These are phyloP conservation scores for Conus canariensis DNA, from an alignment of 2,888 invertebrate species.

Conservation along the genomic window DNA sequence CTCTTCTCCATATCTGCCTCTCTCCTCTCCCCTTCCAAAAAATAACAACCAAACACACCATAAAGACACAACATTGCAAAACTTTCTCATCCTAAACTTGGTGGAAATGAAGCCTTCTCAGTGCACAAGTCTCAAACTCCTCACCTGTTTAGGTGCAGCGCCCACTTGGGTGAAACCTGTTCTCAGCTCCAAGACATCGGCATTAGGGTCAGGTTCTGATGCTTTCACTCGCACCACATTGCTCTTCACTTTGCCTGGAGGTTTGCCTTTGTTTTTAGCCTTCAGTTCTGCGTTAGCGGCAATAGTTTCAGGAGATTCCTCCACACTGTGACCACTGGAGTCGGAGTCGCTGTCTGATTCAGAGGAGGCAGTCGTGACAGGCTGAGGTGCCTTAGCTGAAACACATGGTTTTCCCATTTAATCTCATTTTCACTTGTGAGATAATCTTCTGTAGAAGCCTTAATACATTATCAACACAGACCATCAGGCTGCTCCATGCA, in stretches of 20 bases:
- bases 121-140: not conserved
- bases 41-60: too few species aligned
- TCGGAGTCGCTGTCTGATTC: slow-evolving; percentile 43
- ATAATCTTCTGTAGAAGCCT: too few species aligned
- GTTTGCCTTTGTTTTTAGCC: not conserved
- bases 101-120: not conserved
- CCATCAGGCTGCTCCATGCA: too few species aligned
- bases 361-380: slow-evolving; percentile 28
- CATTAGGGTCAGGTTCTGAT: slow-evolving; percentile 5
- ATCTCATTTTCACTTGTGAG: not conserved
- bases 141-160: slow-evolving; percentile 27
- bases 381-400: slow-evolving; percentile 51
- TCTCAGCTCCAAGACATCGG: slow-evolving; percentile 26
- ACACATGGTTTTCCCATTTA: not conserved
- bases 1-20: too few species aligned
- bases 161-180: slow-evolving; percentile 42
- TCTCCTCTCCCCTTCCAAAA: too few species aligned
- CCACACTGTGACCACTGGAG: slow-evolving; percentile 55
- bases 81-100: too few species aligned
- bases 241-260: not conserved
- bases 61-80: too few species aligned
- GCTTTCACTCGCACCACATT: slow-evolving; percentile 15
- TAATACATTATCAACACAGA: too few species aligned
- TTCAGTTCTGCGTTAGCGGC: not conserved
- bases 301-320: slow-evolving; percentile 42